phyloP scores from a whole-genome alignment of 2,113 vertebrate species.

The Rutilus rutilus region DNA sequence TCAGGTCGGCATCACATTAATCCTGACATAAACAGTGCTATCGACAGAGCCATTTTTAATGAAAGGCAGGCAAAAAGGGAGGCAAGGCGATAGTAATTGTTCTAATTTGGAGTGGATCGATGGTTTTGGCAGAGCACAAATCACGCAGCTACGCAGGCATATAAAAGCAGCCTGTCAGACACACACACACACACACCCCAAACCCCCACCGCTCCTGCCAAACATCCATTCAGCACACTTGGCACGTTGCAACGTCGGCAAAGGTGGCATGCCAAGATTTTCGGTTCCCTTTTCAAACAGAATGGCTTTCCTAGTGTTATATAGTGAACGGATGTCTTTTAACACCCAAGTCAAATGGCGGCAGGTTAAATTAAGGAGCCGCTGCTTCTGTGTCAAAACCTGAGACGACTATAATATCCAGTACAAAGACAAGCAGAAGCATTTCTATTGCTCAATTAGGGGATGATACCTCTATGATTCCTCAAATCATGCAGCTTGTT shows the following conservation, averaged over 20 bases:
- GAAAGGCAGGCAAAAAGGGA: slow-evolving; percentile 61
- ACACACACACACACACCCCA: neutral
- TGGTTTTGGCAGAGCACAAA: slow-evolving; percentile 68
- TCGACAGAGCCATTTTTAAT: slow-evolving; percentile 69
- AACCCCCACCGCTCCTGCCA: slow-evolving; percentile 52
- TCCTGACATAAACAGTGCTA: slow-evolving; percentile 63
- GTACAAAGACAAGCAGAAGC: neutral
- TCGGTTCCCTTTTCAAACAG: slow-evolving; percentile 37
- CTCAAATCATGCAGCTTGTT: neutral
- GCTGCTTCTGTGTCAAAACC: neutral
- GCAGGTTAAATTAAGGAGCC: neutral
- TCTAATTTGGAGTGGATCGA: slow-evolving; percentile 71
- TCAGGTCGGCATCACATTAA: slow-evolving; percentile 60
- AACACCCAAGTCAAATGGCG: slow-evolving; percentile 3
- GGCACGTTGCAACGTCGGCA: slow-evolving; percentile 57
- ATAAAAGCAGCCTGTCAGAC: slow-evolving; percentile 63
- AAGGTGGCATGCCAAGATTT: slow-evolving; percentile 53
- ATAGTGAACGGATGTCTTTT: slow-evolving; percentile 20
- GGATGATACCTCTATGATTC: neutral
- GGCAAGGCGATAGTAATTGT: slow-evolving; percentile 58
- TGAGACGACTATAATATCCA: neutral
- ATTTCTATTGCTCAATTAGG: neutral
- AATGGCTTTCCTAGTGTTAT: slow-evolving; percentile 32
- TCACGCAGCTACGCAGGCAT: slow-evolving; percentile 62
- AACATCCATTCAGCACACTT: slow-evolving; percentile 62